Evolutionary conservation across 2,888 invertebrate genomes (phyloP), one percentile per base, ranked within the genome.

Genomic region (Chrysina gloriosa): DNA sequence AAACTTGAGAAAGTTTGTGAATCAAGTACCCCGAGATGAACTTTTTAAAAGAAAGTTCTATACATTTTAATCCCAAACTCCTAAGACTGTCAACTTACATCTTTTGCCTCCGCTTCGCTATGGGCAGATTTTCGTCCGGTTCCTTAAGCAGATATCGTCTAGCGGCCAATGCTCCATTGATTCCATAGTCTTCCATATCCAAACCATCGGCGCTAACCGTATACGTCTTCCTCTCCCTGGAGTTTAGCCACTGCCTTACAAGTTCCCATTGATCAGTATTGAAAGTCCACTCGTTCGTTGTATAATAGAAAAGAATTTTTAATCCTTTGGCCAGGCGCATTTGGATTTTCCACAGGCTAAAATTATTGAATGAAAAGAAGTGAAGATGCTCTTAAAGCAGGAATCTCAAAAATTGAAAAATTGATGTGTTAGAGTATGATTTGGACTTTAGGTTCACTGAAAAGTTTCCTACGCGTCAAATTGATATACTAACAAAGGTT

Each of bases 231-330:
- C 86, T 84, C 78, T 94, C 94, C 65, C 82, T 84, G 0, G 86
- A 84, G 77, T 93, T 94, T 74, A 94, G 84, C 4, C 84, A 80
- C 1, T 83, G 80, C 27, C 93, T 83, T 0, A 91, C 73, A 3
- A 83, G 79, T 5, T 88, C 81, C 0, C 90, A 87, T 70, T 89
- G 88, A 54, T 89, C 86, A 16, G 93, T 94, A 47, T 90, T 89
- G 81, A 95, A 95, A 77, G 92, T 91, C 96, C 97, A 97, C 70
- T 95, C 93, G 79, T 94, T 93, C 79, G 92, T 94, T 0, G 95
- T 95, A 83, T 97, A 97, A 80, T 95, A 96, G 78, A 95, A 94
- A 77, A 97, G 92, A 0, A 94, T 92, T 77, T 94, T 92, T 77
- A 95, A 93, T 0, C 95, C 94, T 84, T 94, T 93, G 72, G 87